Percentiles rank a stretch among this genome's conserved stretches.
Evolutionary conservation across 2,797 vertebrate species (phyloP).

Genomic region (Nannoperca australis): DNA sequence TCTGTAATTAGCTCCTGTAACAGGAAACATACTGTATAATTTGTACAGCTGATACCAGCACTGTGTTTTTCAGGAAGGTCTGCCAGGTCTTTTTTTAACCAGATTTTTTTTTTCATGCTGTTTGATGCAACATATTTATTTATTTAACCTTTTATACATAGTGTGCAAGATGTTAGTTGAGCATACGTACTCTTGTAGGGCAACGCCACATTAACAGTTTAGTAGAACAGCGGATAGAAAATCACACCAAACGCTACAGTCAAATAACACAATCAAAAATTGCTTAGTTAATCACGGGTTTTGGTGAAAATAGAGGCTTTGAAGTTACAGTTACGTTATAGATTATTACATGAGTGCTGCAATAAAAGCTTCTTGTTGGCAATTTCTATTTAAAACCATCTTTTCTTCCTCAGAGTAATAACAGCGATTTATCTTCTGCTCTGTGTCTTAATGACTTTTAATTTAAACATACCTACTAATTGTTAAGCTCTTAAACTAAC

Average conservation of each 20-base stretch:
- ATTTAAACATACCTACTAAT: conserved; percentile 30
- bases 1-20: conserved; percentile 21
- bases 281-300: not conserved
- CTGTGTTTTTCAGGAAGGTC: not conserved
- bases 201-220: not conserved
- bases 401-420: conserved; percentile 10
- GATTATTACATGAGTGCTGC: not conserved
- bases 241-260: not conserved
- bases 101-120: not conserved
- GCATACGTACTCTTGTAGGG: not conserved
- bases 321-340: not conserved
- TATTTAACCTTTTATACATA: not conserved
- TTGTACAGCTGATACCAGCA: conserved; percentile 7
- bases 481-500: conserved; percentile 26
- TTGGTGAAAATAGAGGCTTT: not conserved
- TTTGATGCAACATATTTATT: conserved; percentile 4
- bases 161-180: not conserved
- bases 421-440: conserved; percentile 29
- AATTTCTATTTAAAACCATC: conserved; percentile 13
- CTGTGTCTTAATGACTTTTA: conserved; percentile 30
- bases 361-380: not conserved
- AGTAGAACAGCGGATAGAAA: not conserved
- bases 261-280: not conserved
- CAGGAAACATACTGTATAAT: conserved; percentile 11
- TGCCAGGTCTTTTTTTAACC: conserved; percentile 15